Percentiles rank a stretch among this genome's conserved stretches.
These are phyloP conservation scores for Pitangus sulphuratus DNA, from an alignment of 2,797 vertebrate genomes.

Conservation along the genomic window DNA sequence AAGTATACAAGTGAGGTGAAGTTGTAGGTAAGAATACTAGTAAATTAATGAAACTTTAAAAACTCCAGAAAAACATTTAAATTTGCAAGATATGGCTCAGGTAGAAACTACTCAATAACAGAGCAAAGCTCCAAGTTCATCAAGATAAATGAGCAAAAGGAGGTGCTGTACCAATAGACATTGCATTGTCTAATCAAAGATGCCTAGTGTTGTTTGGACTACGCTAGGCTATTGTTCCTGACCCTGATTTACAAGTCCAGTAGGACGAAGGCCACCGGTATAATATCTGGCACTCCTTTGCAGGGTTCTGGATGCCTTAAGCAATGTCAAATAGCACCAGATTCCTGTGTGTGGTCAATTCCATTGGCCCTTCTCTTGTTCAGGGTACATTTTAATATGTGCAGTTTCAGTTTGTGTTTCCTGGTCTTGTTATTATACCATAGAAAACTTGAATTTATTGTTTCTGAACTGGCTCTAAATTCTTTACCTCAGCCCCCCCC, in stretches of 20 bases:
- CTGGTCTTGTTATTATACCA: background rate
- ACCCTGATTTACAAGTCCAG: background rate
- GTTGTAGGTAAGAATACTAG: background rate
- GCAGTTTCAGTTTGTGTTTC: background rate
- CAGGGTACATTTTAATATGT: background rate
- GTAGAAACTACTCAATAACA: background rate
- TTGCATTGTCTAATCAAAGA: background rate
- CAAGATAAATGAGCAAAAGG: background rate
- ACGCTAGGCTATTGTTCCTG: background rate
- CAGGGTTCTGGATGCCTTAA: background rate
- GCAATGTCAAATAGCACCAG: background rate
- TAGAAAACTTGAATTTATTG: background rate
- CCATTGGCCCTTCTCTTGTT: background rate
- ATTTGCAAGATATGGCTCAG: background rate
- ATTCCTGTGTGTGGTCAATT: background rate
- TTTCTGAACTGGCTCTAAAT: background rate
- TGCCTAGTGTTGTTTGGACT: background rate
- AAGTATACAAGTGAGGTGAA: background rate
- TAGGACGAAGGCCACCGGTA: background rate
- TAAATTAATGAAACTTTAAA: background rate
- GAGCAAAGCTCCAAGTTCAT: background rate
- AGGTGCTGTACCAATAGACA: background rate
- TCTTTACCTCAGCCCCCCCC: fast-evolving
- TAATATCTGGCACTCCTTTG: too few species aligned
- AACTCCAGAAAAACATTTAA: background rate